A percentile compares a stretch with the other conserved stretches of the same genome.
phyloP scores from a whole-genome alignment of 2,888 invertebrate genomes.

The Sinotaia quadrata region DNA sequence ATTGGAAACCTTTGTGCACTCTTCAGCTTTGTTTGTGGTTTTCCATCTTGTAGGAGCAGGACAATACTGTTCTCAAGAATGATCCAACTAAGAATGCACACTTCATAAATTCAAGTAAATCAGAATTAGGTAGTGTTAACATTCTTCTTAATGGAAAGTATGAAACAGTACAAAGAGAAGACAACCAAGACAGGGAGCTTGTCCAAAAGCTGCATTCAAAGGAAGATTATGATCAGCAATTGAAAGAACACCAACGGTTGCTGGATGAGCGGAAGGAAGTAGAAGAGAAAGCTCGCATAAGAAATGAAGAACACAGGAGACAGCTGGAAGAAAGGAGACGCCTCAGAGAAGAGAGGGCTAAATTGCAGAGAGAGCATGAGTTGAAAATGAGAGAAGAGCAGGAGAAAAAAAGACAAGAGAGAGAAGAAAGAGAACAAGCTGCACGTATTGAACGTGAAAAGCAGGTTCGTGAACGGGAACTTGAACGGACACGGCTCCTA shows the following conservation, averaged over 20 bases:
- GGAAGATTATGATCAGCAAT: constrained; percentile 7
- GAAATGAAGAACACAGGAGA: background rate
- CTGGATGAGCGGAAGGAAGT: constrained; percentile 24
- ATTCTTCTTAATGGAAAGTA: constrained; percentile 20
- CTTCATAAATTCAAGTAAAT: background rate
- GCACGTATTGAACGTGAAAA: background rate
- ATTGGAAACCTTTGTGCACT: too few relatives aligned
- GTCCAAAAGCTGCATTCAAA: background rate
- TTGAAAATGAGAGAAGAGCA: constrained; percentile 12
- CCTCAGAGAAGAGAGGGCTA: background rate
- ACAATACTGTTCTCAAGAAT: constrained; percentile 18
- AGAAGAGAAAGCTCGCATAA: constrained; percentile 16
- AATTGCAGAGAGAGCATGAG: constrained; percentile 1
- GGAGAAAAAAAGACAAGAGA: background rate
- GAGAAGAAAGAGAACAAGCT: background rate
- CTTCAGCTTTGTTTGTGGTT: background rate
- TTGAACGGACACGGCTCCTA: background rate
- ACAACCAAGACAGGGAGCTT: background rate
- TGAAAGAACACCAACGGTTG: constrained; percentile 26
- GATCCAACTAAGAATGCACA: background rate
- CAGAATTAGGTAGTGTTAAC: background rate
- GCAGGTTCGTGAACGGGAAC: background rate
- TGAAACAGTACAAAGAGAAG: background rate
- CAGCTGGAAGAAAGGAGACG: constrained; percentile 1
- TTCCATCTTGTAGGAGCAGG: constrained; percentile 5